Base-by-base conservation (phyloP, 2,113 vertebrate species). In the Sardina pilchardus region DNA sequence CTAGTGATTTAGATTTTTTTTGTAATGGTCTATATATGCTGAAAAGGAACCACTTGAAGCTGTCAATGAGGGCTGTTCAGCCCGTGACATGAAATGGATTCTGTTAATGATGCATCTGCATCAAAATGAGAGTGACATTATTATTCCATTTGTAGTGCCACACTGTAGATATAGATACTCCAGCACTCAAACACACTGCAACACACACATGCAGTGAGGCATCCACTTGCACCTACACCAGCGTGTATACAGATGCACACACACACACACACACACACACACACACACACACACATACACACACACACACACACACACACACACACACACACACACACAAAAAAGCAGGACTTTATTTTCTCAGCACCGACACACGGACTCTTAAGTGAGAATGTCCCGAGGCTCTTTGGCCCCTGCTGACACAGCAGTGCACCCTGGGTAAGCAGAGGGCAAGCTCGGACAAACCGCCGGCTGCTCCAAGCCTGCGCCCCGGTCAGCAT, bases 401-500 rank as follows among this genome's bases (percentile, higher is more conserved):
- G 84, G 45, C 48, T 71, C 43, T 85, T 44, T 59, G 26, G 78
- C 78, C 26, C 36, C 19, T n/a, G 59, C 75, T 82, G 39, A 48
- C 75, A 83, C 71, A 71, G 81, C 80, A 82, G 30, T 82, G 53
- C 85, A 83, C 78, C 78, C 6, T 47, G 48, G 67, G 67, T 82
- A 34, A 44, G 53, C 48, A 71, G 71, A 63, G 78, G n/a, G 44
- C 82, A 87, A 87, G 83, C 82, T 84, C 85, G 34, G 63, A 71
- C 63, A 21, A 43, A 71, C 63, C 10, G 75, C 84, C 82, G 26
- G 26, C 67, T 81, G 30, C 34, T 71, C 36, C 80, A 45, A 45
- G 59, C 56, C 44, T 3, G 24, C 56, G 50, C 80, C 80, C 21
- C 21, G 21, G 84, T 48, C 82, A 36, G n/a, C 59, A 82, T 81